These are phyloP conservation scores for Neopipo cinnamomea DNA, from an alignment of 2,113 vertebrate species.

Conservation along the genomic window DNA sequence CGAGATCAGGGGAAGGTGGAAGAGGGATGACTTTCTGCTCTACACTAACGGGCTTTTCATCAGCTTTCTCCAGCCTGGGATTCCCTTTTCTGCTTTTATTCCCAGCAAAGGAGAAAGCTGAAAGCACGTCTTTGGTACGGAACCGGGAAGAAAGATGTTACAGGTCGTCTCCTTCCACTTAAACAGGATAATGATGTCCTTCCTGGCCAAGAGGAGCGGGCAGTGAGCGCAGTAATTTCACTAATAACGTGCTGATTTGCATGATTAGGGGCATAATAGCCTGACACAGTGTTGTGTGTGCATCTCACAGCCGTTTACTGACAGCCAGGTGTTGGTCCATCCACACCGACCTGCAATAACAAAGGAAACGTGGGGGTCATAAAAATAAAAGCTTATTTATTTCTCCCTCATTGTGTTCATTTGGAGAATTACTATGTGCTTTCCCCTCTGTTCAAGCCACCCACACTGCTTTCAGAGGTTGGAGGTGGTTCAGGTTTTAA, in stretches of 20 bases:
- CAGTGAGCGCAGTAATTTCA: not conserved
- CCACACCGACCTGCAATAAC: not conserved
- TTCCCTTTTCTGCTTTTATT: not conserved
- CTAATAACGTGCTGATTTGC: conserved; percentile 10
- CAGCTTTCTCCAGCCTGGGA: not conserved
- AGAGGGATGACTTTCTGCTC: not conserved
- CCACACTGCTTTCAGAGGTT: not conserved
- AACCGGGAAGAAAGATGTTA: not conserved
- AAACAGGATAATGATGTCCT: not conserved
- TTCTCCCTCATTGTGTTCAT: not conserved
- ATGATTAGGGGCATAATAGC: conserved; percentile 2
- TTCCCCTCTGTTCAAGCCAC: conserved; percentile 3
- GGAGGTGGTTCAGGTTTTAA: conserved; percentile 27
- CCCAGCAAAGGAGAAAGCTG: not conserved
- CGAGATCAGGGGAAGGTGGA: not conserved
- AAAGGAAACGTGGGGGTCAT: not conserved
- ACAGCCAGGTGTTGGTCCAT: not conserved
- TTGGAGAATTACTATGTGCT: not conserved
- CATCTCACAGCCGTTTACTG: not conserved
- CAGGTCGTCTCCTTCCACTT: not conserved
- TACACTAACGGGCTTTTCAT: not conserved
- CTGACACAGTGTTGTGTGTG: not conserved
- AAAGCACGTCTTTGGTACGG: fast-evolving
- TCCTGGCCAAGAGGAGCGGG: not conserved
- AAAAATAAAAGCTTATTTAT: conserved; percentile 13